These are phyloP conservation scores for Morelia viridis DNA, from an alignment of 2,797 vertebrate species.

Conservation along the genomic window DNA sequence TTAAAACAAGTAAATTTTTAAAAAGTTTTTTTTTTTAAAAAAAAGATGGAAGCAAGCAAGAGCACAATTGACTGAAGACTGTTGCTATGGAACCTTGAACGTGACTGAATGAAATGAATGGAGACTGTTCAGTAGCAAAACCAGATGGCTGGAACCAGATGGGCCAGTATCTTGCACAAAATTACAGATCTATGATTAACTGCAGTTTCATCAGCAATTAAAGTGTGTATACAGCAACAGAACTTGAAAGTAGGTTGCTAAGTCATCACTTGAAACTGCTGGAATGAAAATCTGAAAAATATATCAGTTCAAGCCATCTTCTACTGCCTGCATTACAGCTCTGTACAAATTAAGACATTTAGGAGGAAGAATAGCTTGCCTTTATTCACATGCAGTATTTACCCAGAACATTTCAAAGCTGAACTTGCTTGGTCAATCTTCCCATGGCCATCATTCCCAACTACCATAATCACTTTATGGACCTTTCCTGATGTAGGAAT, in stretches of 20 bases:
- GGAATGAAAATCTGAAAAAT: conserved; percentile 12
- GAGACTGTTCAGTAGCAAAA: not conserved
- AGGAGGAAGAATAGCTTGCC: not conserved
- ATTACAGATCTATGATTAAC: conserved; percentile 32
- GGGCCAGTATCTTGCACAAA: not conserved
- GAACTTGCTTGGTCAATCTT: not conserved
- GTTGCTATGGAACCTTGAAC: not conserved
- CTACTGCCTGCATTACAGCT: not conserved
- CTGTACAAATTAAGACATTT: not conserved
- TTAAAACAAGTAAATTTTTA: not conserved
- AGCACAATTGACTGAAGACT: not conserved
- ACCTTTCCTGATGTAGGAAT: not conserved
- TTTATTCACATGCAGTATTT: not conserved
- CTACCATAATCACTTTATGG: not conserved
- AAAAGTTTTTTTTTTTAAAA: not conserved
- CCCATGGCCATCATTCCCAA: not conserved
- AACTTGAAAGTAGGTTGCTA: conserved; percentile 17
- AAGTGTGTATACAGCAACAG: not conserved
- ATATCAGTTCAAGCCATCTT: not conserved
- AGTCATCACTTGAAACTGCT: conserved; percentile 12
- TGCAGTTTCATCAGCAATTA: conserved; percentile 9
- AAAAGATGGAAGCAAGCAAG: not conserved
- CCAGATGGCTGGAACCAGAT: not conserved
- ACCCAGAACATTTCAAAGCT: not conserved
- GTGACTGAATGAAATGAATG: not conserved